Conservation (phyloP, 2,888 invertebrate species). For the Apamea anceps region DNA sequence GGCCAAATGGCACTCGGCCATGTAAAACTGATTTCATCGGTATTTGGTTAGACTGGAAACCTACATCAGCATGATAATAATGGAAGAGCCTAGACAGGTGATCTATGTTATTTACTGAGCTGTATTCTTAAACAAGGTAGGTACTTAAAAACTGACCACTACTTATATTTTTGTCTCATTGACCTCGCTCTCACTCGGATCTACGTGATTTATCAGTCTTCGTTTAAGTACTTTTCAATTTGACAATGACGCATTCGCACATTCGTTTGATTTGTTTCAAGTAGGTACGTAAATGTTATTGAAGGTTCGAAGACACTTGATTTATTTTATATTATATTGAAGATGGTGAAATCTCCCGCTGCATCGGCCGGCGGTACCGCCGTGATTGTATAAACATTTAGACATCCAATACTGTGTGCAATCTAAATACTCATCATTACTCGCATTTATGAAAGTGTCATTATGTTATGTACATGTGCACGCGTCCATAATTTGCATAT, state of each 20-base stretch:
- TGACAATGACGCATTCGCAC: slow-evolving; percentile 30
- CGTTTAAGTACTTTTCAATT: slow-evolving; percentile 51
- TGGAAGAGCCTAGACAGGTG: background rate
- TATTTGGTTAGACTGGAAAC: background rate
- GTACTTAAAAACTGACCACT: slow-evolving; percentile 2
- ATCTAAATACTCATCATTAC: slow-evolving; percentile 66
- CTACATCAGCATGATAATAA: background rate
- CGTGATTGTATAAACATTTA: slow-evolving; percentile 50
- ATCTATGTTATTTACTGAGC: slow-evolving; percentile 2
- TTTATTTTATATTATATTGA: slow-evolving; percentile 42
- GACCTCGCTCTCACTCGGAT: slow-evolving; percentile 41
- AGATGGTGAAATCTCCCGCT: slow-evolving; percentile 61
- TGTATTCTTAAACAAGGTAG: background rate
- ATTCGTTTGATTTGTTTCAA: slow-evolving; percentile 28
- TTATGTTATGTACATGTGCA: slow-evolving; percentile 70
- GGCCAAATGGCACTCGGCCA: background rate
- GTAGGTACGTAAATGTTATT: background rate
- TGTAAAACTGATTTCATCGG: background rate
- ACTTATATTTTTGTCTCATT: slow-evolving; percentile 1
- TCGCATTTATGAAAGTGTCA: slow-evolving; percentile 73
- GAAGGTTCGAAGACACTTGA: slow-evolving; percentile 30
- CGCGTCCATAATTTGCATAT: slow-evolving; percentile 75
- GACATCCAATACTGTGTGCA: slow-evolving; percentile 37
- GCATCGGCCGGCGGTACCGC: slow-evolving; percentile 28
- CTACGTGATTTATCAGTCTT: slow-evolving; percentile 75